These are phyloP conservation scores for Sinella curviseta DNA, from an alignment of 1,140 invertebrate species.

Conservation along the genomic window DNA sequence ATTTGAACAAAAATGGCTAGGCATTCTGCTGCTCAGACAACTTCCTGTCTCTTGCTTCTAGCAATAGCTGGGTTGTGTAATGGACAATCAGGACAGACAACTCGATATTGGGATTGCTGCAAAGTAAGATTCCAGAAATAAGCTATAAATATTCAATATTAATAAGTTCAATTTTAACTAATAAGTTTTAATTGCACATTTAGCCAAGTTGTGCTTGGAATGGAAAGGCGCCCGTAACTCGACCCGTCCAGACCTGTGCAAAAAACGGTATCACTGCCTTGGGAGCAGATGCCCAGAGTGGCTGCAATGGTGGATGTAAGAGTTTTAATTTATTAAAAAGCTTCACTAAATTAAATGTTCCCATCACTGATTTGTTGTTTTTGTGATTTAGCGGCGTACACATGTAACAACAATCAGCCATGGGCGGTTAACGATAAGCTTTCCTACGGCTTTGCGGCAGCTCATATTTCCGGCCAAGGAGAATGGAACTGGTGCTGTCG, in stretches of 20 bases:
- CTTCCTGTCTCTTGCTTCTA: too few species aligned
- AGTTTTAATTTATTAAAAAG: background rate
- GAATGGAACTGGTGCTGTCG: slow-evolving; percentile 37
- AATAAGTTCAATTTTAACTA: too few species aligned
- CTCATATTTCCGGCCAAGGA: slow-evolving; percentile 25
- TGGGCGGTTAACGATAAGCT: slow-evolving; percentile 33
- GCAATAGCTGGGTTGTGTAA: too few species aligned
- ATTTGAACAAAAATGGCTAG: too few species aligned
- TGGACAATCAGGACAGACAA: too few species aligned
- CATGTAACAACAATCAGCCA: slow-evolving; percentile 30
- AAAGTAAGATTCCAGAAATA: slow-evolving; percentile 32
- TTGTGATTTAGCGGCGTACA: slow-evolving; percentile 20
- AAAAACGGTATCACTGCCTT: background rate
- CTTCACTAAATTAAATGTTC: background rate
- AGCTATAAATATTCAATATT: too few species aligned
- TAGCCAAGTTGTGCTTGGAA: slow-evolving; percentile 34
- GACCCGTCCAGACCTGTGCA: slow-evolving; percentile 20
- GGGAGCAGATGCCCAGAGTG: slow-evolving; percentile 22
- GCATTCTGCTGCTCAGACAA: too few species aligned
- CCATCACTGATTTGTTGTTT: background rate
- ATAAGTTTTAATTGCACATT: too few species aligned
- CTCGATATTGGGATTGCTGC: slow-evolving; percentile 39
- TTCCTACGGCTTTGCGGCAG: slow-evolving; percentile 39
- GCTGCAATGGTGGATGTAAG: slow-evolving; percentile 38
- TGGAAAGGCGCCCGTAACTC: slow-evolving; percentile 23